Percentiles rank a stretch among this genome's conserved stretches.
These are phyloP conservation scores for Venusia cambrica DNA, from an alignment of 2,888 invertebrate species.

Conservation along the genomic window DNA sequence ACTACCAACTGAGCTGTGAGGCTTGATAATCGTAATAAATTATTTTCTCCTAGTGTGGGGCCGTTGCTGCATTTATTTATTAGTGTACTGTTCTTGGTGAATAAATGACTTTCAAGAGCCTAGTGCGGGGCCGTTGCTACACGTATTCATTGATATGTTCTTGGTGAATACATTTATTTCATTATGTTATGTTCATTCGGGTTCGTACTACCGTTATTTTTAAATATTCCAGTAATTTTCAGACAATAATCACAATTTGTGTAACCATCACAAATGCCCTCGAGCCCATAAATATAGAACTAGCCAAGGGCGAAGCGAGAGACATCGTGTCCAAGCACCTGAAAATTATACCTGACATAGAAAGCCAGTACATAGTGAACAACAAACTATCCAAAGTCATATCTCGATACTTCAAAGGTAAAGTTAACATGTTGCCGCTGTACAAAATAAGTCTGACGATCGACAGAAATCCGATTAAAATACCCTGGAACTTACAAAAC, in stretches of 20 bases:
- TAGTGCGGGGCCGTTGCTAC: no score
- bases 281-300: conserved; percentile 28
- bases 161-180: no score
- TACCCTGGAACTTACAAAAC: conserved; percentile 59
- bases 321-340: conserved; percentile 48
- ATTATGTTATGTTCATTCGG: no score
- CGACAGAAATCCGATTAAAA: conserved; percentile 59
- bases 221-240: conserved; percentile 24
- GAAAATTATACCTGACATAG: conserved; percentile 49
- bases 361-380: conserved; percentile 55
- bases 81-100: no score
- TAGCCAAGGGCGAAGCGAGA: conserved; percentile 41
- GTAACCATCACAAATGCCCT: conserved; percentile 34
- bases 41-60: no score
- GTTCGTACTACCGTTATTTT: no score
- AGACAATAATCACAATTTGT: conserved; percentile 28
- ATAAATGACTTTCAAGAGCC: no score
- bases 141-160: no score
- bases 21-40: no score
- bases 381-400: conserved; percentile 52
- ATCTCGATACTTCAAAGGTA: conserved; percentile 51
- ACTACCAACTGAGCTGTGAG: no score
- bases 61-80: no score
- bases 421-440: conserved; percentile 57
- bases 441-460: conserved; percentile 59